Evolutionary conservation across 2,113 vertebrate genomes (phyloP).

Genomic region (Regulus satrapa): DNA sequence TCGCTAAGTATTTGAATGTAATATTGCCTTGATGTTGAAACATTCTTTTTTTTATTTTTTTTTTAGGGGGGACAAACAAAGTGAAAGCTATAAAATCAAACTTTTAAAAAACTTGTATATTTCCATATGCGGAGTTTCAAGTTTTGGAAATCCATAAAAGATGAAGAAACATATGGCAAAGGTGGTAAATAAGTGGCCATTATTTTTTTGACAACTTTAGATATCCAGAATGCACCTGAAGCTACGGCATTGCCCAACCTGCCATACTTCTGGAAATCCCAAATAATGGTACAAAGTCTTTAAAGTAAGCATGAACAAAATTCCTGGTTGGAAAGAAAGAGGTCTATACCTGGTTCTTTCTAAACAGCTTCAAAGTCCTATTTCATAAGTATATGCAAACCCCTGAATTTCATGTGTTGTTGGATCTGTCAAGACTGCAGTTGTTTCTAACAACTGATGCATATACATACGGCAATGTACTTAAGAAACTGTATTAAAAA

Average conservation of each 20-base stretch:
- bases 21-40: neutral
- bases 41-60: neutral
- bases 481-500: neutral
- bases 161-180: neutral
- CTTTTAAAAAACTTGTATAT: neutral
- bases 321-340: neutral
- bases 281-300: neutral
- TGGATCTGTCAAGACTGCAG: neutral
- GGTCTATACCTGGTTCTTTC: neutral
- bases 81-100: neutral
- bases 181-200: rapidly evolving
- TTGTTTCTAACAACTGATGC: neutral
- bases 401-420: neutral
- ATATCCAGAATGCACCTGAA: neutral
- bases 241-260: neutral
- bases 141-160: neutral
- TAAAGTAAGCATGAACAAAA: neutral
- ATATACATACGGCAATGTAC: neutral
- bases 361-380: neutral
- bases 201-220: neutral
- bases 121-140: neutral
- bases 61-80: rapidly evolving
- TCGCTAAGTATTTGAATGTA: neutral
- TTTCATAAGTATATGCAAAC: neutral
- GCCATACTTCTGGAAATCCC: neutral